Conservation (phyloP, 2,888 invertebrate genomes). For the Sphaerophoria rueppellii region DNA sequence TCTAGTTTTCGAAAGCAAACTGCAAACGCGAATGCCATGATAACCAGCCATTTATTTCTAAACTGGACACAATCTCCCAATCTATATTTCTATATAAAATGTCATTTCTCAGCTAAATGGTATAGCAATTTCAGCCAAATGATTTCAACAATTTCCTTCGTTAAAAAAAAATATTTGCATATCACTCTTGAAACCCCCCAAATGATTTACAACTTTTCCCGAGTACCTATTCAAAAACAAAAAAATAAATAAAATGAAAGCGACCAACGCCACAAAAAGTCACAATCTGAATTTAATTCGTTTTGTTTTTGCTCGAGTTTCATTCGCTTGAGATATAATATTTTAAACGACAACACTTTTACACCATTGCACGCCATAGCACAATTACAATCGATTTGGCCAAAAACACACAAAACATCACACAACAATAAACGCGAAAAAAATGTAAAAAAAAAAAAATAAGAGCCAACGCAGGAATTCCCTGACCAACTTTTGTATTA, state of each 20-base stretch:
- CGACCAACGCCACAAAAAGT: not conserved
- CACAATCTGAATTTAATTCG: constrained; percentile 16
- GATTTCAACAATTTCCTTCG: constrained; percentile 14
- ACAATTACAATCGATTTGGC: constrained; percentile 43
- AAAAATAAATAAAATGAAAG: not conserved
- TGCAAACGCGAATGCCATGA: not conserved
- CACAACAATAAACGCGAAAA: not conserved
- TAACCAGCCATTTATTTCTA: constrained; percentile 15
- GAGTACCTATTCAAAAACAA: not conserved
- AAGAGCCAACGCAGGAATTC: constrained; percentile 7
- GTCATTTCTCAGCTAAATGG: constrained; percentile 28
- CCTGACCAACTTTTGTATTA: constrained; percentile 47
- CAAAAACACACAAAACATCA: not conserved
- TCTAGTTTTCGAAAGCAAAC: too few species aligned
- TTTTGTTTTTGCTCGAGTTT: constrained; percentile 2
- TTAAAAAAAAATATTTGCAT: constrained; percentile 16
- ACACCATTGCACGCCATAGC: constrained; percentile 54
- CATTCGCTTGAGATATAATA: constrained; percentile 32
- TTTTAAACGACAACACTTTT: constrained; percentile 43
- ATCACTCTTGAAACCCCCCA: constrained; percentile 14
- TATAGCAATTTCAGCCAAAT: constrained; percentile 10
- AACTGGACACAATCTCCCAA: not conserved
- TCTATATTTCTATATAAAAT: constrained; percentile 7
- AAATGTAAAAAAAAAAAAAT: not conserved
- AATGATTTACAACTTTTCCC: constrained; percentile 22